These are phyloP conservation scores for Holotrichia oblita DNA, from an alignment of 1,140 invertebrate genomes.

Conservation along the genomic window DNA sequence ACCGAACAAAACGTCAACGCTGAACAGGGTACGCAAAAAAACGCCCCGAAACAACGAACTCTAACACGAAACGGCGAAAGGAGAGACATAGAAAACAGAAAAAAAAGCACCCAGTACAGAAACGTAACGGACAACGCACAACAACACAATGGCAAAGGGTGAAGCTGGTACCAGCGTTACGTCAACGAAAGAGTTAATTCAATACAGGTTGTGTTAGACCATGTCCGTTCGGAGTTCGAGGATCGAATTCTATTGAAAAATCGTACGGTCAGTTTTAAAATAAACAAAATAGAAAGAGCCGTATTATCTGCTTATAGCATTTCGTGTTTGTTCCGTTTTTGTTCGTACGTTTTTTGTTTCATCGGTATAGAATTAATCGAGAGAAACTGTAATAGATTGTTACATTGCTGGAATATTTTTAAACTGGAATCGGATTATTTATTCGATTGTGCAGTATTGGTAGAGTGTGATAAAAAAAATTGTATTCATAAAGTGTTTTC, in stretches of 20 bases:
- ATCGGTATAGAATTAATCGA: not conserved
- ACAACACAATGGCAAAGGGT: not conserved
- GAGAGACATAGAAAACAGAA: not conserved
- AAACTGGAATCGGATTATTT: slow-evolving; percentile 1
- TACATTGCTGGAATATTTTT: not conserved
- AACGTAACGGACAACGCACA: not conserved
- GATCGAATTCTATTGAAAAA: slow-evolving; percentile 2
- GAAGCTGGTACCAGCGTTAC: not conserved
- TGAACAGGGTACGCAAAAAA: too few relatives aligned
- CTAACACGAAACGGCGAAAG: not conserved
- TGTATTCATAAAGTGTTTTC: not conserved
- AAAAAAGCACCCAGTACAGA: not conserved
- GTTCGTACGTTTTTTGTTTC: not conserved
- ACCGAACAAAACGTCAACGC: not conserved
- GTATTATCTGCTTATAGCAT: not conserved
- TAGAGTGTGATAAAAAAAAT: not conserved
- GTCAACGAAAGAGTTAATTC: not conserved
- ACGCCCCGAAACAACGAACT: not conserved
- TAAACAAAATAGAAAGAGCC: not conserved
- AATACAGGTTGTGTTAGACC: not conserved
- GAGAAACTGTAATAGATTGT: not conserved
- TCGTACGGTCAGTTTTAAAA: slow-evolving; percentile 6
- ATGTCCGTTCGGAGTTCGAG: not conserved
- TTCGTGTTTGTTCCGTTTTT: not conserved
- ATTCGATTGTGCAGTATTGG: not conserved